These are phyloP conservation scores for Ptilodon capucinus DNA, from an alignment of 2,888 invertebrate genomes.

Conservation along the genomic window DNA sequence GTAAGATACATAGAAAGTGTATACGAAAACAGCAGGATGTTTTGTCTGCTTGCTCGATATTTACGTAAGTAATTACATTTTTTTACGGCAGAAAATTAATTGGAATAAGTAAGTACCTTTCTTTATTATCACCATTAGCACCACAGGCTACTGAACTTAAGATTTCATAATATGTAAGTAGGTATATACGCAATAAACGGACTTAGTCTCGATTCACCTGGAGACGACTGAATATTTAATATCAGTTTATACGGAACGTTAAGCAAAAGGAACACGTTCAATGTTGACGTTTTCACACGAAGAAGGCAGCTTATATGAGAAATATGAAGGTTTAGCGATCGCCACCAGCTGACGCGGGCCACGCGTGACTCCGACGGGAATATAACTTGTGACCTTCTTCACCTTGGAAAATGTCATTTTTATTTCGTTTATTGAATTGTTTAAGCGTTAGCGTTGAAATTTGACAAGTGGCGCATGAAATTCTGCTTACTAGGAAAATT, in stretches of 20 bases:
- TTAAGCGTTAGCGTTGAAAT: constrained; percentile 18
- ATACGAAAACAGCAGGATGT: too few relatives aligned
- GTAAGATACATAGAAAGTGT: too few relatives aligned
- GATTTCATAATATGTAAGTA: too few relatives aligned
- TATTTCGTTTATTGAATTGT: constrained; percentile 27
- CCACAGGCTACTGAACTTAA: too few relatives aligned
- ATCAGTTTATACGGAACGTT: constrained; percentile 39
- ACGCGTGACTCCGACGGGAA: constrained; percentile 59
- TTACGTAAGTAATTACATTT: too few relatives aligned
- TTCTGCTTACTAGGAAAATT: not conserved
- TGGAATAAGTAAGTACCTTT: too few relatives aligned
- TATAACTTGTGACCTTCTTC: constrained; percentile 51
- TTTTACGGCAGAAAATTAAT: too few relatives aligned
- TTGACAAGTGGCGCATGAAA: not conserved
- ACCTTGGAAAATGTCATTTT: constrained; percentile 44
- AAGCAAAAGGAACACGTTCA: constrained; percentile 27
- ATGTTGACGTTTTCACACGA: constrained; percentile 47
- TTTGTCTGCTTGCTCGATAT: too few relatives aligned
- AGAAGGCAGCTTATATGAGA: constrained; percentile 60
- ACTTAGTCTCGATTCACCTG: not conserved
- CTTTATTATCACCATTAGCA: too few relatives aligned
- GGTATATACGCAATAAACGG: too few relatives aligned
- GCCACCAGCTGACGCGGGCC: constrained; percentile 66
- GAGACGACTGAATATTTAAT: constrained; percentile 34
- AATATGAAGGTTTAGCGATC: constrained; percentile 74